These are phyloP conservation scores for Tonatia bakeri DNA, from an alignment of 2,113 vertebrate genomes.

Conservation along the genomic window DNA sequence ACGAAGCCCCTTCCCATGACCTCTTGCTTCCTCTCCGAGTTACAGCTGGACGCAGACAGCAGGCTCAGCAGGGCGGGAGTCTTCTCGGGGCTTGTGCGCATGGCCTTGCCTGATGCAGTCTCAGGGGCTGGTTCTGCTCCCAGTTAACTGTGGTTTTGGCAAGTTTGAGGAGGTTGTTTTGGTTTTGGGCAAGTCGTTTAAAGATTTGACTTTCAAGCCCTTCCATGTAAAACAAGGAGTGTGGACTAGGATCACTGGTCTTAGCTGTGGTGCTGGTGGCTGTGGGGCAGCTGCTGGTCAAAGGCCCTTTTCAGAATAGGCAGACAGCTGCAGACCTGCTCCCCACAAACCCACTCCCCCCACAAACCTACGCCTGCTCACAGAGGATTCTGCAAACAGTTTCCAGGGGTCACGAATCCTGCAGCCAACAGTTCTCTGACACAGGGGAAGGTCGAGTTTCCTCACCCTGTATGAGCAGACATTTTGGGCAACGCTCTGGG, in stretches of 20 bases:
- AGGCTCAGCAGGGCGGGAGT: not conserved
- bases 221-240: slow-evolving; percentile 50
- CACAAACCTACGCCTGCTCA: not conserved
- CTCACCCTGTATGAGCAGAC: not conserved
- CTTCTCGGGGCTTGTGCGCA: slow-evolving; percentile 34
- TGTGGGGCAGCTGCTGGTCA: not conserved
- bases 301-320: not conserved
- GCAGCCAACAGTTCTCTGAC: not conserved
- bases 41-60: slow-evolving; percentile 52
- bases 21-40: slow-evolving; percentile 72
- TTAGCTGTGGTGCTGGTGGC: not conserved
- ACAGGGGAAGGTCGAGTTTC: not conserved
- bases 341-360: too few species aligned
- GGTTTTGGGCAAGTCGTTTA: slow-evolving; percentile 52
- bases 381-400: not conserved
- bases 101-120: not conserved
- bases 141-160: slow-evolving; percentile 30
- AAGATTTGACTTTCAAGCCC: slow-evolving; percentile 26
- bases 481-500: not conserved
- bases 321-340: not conserved
- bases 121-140: slow-evolving; percentile 40
- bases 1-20: slow-evolving; percentile 74
- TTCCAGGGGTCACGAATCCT: not conserved
- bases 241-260: slow-evolving; percentile 16
- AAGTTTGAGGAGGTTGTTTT: slow-evolving; percentile 18